phyloP scores from a whole-genome alignment of 2,888 invertebrate genomes.

The Augochlorella aurata region DNA sequence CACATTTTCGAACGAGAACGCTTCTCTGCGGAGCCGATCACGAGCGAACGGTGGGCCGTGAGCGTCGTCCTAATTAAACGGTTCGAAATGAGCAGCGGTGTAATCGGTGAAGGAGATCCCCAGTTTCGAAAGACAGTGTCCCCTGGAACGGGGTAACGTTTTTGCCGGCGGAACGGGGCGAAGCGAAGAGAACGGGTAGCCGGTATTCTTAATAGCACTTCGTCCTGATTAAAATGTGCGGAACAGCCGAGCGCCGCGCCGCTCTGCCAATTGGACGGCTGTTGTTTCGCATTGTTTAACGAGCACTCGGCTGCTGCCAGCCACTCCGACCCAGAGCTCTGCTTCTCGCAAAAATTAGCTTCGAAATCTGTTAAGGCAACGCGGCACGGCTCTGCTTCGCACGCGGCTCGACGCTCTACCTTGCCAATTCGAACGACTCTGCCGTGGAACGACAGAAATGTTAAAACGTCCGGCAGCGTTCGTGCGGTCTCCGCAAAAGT shows the following conservation, averaged over 20 bases:
- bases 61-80: constrained; percentile 1
- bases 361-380: constrained; percentile 10
- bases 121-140: background rate
- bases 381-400: background rate
- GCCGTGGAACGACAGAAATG: background rate
- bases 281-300: constrained; percentile 35
- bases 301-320: constrained; percentile 18
- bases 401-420: background rate
- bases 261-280: constrained; percentile 28
- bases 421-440: background rate
- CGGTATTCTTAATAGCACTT: constrained; percentile 30
- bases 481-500: background rate
- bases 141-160: constrained; percentile 15
- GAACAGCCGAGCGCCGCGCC: constrained; percentile 5
- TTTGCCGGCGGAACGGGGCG: background rate
- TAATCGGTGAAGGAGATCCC: background rate
- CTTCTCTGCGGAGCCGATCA: background rate
- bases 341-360: constrained; percentile 32
- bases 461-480: background rate
- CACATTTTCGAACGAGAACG: background rate
- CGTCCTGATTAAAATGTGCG: constrained; percentile 35
- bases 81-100: background rate
- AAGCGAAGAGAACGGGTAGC: background rate
- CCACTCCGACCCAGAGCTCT: background rate
- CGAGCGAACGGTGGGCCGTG: background rate